Percentiles rank a stretch among this genome's conserved stretches.
These are phyloP conservation scores for Pithys albifrons DNA, from an alignment of 2,113 vertebrate genomes.

Conservation along the genomic window DNA sequence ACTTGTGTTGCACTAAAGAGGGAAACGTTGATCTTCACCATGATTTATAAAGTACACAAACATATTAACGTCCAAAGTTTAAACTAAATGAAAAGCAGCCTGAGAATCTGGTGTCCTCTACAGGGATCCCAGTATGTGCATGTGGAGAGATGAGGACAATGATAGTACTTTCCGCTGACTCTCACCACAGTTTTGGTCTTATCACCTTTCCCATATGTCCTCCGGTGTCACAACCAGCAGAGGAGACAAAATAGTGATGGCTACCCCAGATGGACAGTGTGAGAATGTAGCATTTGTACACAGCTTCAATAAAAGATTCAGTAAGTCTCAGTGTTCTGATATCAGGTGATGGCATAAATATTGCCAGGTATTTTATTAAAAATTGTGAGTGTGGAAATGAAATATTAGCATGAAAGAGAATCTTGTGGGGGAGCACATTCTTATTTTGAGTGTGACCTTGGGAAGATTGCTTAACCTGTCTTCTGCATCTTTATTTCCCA, in stretches of 20 bases:
- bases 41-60: neutral
- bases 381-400: neutral
- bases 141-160: fast-evolving
- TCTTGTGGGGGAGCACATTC: neutral
- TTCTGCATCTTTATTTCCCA: neutral
- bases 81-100: neutral
- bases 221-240: neutral
- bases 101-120: neutral
- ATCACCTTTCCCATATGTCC: neutral
- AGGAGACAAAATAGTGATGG: neutral
- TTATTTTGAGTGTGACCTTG: neutral
- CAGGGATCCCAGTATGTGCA: neutral
- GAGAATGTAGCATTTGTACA: neutral
- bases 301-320: neutral
- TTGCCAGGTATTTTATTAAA: neutral
- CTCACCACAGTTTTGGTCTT: neutral
- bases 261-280: neutral
- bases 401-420: neutral
- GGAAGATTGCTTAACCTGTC: neutral
- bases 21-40: neutral
- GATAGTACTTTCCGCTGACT: neutral
- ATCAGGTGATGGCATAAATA: neutral
- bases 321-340: neutral
- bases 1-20: neutral
- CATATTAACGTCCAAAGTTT: neutral